Evolutionary conservation across 2,797 vertebrate genomes (phyloP).

Genomic region (Chanos chanos): DNA sequence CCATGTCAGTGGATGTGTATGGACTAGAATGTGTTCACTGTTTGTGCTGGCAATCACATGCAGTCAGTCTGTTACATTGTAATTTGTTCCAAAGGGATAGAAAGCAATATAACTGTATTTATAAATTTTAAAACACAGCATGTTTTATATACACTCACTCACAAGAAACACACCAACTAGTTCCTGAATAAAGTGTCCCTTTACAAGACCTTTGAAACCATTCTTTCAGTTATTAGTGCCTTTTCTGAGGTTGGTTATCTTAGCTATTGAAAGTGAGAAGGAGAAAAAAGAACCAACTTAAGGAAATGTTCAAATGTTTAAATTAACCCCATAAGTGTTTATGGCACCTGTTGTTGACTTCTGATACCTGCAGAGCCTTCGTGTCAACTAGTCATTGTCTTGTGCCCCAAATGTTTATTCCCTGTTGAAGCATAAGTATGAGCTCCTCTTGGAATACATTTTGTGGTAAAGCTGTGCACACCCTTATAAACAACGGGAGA

Average conservation of each 20-base stretch:
- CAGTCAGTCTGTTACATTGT: conserved; percentile 3
- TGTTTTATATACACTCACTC: conserved; percentile 12
- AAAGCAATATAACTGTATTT: conserved; percentile 29
- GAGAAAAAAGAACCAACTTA: too few relatives aligned
- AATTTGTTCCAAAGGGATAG: neutral
- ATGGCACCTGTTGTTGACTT: too few relatives aligned
- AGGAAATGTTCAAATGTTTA: too few relatives aligned
- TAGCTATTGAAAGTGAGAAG: conserved; percentile 23
- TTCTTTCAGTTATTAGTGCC: conserved; percentile 18
- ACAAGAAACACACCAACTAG: neutral
- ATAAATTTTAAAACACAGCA: conserved; percentile 6
- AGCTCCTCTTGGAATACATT: too few relatives aligned
- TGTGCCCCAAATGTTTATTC: too few relatives aligned
- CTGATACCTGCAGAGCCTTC: too few relatives aligned
- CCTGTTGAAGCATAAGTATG: too few relatives aligned
- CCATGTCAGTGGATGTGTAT: neutral
- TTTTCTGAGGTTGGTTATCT: conserved; percentile 19
- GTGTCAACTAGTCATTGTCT: too few relatives aligned
- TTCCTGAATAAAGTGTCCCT: neutral
- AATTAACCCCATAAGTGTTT: too few relatives aligned
- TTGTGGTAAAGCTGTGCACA: too few relatives aligned
- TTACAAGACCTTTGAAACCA: conserved; percentile 6
- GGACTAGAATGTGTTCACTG: neutral
- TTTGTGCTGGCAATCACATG: conserved; percentile 13
- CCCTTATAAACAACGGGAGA: too few relatives aligned